Percentiles rank a stretch among this genome's conserved stretches.
These are phyloP conservation scores for Limosa lapponica DNA, from an alignment of 2,797 vertebrate genomes.

Conservation along the genomic window DNA sequence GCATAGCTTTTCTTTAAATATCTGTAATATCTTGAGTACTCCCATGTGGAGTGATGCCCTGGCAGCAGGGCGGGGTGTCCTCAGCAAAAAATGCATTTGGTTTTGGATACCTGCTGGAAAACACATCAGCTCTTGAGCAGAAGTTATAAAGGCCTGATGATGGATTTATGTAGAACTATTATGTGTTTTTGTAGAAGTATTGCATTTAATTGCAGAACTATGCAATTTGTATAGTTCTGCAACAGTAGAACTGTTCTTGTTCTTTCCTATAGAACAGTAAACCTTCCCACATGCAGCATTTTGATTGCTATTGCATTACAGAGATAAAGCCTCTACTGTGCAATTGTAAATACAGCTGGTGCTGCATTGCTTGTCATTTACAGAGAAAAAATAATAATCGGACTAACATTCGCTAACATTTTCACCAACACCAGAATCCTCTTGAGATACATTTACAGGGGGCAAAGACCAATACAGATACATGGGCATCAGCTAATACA, in stretches of 20 bases:
- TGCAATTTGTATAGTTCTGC: not conserved
- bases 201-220: not conserved
- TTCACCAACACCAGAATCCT: constrained; percentile 16
- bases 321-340: constrained; percentile 5
- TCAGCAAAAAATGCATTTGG: not conserved
- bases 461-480: not conserved
- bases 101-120: not conserved
- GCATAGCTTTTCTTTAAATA: not conserved
- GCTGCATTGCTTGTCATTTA: not conserved
- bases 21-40: not conserved
- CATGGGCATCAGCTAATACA: not conserved
- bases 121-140: not conserved
- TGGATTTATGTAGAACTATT: not conserved
- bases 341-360: constrained; percentile 35
- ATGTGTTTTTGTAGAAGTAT: not conserved
- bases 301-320: constrained; percentile 9
- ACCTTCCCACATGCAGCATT: not conserved
- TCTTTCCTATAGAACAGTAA: not conserved
- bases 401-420: not conserved
- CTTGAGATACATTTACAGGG: not conserved
- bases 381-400: not conserved
- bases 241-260: not conserved
- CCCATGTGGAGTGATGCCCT: not conserved
- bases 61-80: not conserved
- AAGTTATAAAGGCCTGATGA: not conserved